Evolutionary conservation across 2,797 vertebrate genomes (phyloP).

Genomic region (Enteromius mattozi): DNA sequence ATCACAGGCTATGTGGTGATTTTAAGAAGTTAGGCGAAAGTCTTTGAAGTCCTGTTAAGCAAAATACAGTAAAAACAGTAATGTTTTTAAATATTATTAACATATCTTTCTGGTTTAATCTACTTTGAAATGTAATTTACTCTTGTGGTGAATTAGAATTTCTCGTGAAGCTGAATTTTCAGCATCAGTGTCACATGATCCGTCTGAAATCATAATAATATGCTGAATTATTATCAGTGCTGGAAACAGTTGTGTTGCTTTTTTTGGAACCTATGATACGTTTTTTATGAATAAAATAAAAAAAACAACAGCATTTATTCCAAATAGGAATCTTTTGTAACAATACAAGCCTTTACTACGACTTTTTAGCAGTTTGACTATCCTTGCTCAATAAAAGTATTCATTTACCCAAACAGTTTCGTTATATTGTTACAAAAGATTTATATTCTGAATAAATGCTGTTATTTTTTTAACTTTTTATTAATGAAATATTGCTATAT

Average conservation of each 20-base stretch:
- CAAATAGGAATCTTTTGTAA: not conserved
- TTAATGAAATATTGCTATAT: not conserved
- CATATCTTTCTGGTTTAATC: not conserved
- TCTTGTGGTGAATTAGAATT: too few relatives aligned
- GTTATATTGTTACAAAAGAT: not conserved
- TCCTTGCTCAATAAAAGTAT: not conserved
- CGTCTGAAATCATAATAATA: not conserved
- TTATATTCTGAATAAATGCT: not conserved
- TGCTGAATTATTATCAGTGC: too few relatives aligned
- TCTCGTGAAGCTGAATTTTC: too few relatives aligned
- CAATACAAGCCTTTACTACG: not conserved
- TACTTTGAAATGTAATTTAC: too few relatives aligned
- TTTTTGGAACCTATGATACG: not conserved
- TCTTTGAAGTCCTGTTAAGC: not conserved
- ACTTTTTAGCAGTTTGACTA: not conserved
- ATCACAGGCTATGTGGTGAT: too few relatives aligned
- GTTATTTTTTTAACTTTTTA: not conserved
- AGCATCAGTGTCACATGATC: not conserved
- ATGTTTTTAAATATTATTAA: not conserved
- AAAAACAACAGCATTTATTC: not conserved
- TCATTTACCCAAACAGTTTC: not conserved
- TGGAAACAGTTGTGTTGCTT: too few relatives aligned
- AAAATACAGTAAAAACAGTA: not conserved
- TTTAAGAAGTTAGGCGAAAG: too few relatives aligned
- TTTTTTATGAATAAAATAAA: not conserved